Evolutionary conservation across 2,113 vertebrate genomes (phyloP), one percentile per base, ranked within the genome.

Genomic region (Xenopus laevis): DNA sequence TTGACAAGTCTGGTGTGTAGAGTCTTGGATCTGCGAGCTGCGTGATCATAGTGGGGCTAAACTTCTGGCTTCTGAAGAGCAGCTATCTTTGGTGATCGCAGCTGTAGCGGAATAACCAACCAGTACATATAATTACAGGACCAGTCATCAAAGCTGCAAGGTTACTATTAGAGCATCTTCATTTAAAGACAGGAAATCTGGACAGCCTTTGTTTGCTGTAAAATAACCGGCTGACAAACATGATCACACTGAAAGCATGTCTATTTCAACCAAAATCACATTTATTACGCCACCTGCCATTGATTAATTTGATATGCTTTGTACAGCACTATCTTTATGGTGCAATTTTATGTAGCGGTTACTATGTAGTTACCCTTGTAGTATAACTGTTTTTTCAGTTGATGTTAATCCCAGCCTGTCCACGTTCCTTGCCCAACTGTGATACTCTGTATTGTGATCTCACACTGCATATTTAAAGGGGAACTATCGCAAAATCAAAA

Each of bases 121-220:
- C 33, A 16, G 8, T 13, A 23, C 13, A 46, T 65, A 65, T 72
- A 65, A 72, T 72, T 72, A 72, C 30, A 44, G 46, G 69, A 62
- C 20, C 50, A 40, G 4, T 33, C 44, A 52, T 71, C 60, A 44
- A 17, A 72, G 61, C 27, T 7, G n/a, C 11, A 62, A 12, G 47
- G 20, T 33, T 64, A 20, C 61, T 52, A 72, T 72, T 72, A 72
- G 20, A 57, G 20, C 62, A 53, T 65, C 61, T 65, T 13, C 71
- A 13, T 30, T 58, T 52, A 52, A 27, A 65, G 50, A 17, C 62
- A 65, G 47, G 44, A 57, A 33, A 20, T 21, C 61, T 40, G 27
- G 27, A 72, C 60, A 16, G 15, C 53, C 53, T 55, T 16, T 46
- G 68, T 60, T 16, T 50, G 47, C 33, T 40, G 33, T 40, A 40